These are phyloP conservation scores for Sapayoa aenigma DNA, from an alignment of 2,113 vertebrate genomes.

Conservation along the genomic window DNA sequence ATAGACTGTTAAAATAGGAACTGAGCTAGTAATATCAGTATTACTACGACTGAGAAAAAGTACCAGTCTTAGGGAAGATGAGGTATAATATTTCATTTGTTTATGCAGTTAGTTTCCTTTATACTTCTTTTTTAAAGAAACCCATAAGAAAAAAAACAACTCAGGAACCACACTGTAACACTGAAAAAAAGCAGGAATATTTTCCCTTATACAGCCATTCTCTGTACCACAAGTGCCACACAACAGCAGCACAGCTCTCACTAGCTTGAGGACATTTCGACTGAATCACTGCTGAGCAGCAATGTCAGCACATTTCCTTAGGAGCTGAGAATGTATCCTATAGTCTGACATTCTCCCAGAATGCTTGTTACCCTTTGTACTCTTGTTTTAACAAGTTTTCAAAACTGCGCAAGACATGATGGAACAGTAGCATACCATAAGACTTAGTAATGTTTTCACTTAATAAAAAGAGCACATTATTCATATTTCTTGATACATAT, in stretches of 20 bases:
- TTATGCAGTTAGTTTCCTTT: not conserved
- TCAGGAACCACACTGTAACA: not conserved
- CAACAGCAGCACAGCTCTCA: not conserved
- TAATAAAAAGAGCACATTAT: not conserved
- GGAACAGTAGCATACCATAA: not conserved
- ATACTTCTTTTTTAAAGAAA: not conserved
- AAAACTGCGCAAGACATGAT: not conserved
- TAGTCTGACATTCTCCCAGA: not conserved
- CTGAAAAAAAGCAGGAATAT: not conserved
- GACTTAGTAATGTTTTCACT: not conserved
- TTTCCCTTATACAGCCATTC: not conserved
- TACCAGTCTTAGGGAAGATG: not conserved
- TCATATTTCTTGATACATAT: not conserved
- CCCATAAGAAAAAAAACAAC: not conserved
- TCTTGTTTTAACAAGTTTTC: not conserved
- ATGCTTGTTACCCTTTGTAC: not conserved
- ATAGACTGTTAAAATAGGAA: not conserved
- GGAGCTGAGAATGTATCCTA: not conserved
- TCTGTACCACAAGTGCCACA: not conserved
- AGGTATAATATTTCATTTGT: not conserved
- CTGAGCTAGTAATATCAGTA: not conserved
- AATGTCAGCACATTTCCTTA: not conserved
- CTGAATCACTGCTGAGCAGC: not conserved
- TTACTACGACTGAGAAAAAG: not conserved
- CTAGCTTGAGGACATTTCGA: not conserved